Base-by-base conservation (phyloP, 2,113 vertebrate species). In the Ardeotis arabs region DNA sequence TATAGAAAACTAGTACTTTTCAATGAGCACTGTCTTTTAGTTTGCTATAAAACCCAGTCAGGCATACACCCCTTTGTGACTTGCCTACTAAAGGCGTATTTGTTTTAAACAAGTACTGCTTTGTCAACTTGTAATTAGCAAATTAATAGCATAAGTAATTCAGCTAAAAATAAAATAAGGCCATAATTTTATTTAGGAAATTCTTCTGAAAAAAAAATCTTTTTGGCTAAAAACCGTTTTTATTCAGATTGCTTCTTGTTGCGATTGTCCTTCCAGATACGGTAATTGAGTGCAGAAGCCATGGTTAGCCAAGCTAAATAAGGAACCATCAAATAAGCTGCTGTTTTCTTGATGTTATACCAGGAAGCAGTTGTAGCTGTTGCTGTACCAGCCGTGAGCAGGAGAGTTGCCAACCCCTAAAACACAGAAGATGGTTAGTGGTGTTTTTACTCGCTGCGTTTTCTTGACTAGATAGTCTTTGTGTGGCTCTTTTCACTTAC, bases 261-360 rank as follows among this genome's bases (percentile, higher is more conserved):
- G 45, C 22, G 7, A 85, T 98, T 98, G 87, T 98, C 98, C 28
- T 94, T 96, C 98, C 98, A 98, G 37, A 98, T 13, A 1, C 55
- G 52, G 45, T 98, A 98, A 78, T 98, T 98, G 56, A 98, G 98
- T 4, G 62, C 37, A 35, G 98, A 95, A 12, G 98, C 98, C 7
- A 98, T 95, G 62, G 93, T 84, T 76, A 98, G 82, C 98, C 98
- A 98, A 33, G 97, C 98, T 95, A 98, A 80, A 82, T 98, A 98
- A 4, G 98, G 98, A 56, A 97, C 93, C 94, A 98, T 97, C 84
- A 98, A 91, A 79, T 96, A 97, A 66, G 98, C 97, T 3, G 98
- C 98, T 3, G 86, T 70, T 9, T 82, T 98, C 91, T 94, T 98
- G 94, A 98, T 96, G 10, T n/a, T 95, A 19, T 97, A 89, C 98